phyloP scores from a whole-genome alignment of 2,797 vertebrate genomes.

The Enteromius argenteus region DNA sequence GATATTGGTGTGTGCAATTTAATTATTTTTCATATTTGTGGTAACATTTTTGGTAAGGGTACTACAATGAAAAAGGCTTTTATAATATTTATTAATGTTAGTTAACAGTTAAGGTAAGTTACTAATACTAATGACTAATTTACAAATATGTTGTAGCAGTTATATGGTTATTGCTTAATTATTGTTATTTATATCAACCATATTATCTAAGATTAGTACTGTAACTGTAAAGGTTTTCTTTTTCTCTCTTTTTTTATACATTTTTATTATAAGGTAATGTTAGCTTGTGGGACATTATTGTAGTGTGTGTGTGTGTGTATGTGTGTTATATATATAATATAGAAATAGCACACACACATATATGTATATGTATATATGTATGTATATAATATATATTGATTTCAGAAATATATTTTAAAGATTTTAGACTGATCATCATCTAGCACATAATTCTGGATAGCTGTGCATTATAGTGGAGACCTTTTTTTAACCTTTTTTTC shows the following conservation, averaged over 20 bases:
- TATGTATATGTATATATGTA: no score
- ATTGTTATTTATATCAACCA: neutral
- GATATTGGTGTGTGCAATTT: neutral
- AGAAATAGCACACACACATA: no score
- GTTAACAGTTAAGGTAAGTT: neutral
- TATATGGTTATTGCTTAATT: neutral
- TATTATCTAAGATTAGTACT: neutral
- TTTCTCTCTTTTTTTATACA: neutral
- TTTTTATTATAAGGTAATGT: no score
- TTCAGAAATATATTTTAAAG: no score
- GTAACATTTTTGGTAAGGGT: no score
- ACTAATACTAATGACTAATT: no score
- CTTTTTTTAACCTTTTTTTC: neutral
- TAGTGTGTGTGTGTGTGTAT: no score
- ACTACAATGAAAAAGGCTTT: no score
- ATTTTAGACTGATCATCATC: no score
- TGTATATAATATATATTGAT: no score
- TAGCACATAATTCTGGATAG: neutral
- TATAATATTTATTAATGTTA: neutral
- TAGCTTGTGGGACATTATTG: no score
- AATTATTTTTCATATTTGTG: neutral
- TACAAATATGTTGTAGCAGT: neutral
- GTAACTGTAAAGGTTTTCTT: neutral
- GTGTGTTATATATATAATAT: no score
- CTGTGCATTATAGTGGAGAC: neutral